Conservation (phyloP, 2,797 vertebrate species). For the Selene dorsalis region DNA sequence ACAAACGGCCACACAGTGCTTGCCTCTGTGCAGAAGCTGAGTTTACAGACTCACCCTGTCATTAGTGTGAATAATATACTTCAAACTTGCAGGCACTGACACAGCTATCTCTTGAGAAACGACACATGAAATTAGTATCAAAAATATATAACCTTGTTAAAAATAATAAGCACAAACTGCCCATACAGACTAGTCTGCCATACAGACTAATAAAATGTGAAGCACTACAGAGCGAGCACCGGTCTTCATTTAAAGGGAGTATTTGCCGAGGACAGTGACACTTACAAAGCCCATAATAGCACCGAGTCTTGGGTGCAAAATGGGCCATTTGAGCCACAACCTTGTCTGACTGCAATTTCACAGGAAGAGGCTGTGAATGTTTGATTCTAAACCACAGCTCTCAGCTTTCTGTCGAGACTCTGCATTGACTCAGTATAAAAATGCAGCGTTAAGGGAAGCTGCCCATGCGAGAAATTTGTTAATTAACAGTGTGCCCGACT, state of each 20-base stretch:
- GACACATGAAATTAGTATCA: constrained; percentile 29
- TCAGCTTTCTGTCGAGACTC: constrained; percentile 58
- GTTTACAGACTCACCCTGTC: constrained; percentile 51
- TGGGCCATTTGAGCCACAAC: constrained; percentile 47
- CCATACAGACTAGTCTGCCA: not conserved
- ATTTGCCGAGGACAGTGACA: constrained; percentile 54
- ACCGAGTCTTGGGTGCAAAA: constrained; percentile 53
- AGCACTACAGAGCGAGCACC: not conserved
- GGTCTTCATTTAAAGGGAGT: constrained; percentile 46
- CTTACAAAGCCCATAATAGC: constrained; percentile 55
- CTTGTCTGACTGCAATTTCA: constrained; percentile 59
- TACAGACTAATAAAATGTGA: constrained; percentile 38
- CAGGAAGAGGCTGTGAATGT: constrained; percentile 46
- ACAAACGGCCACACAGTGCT: constrained; percentile 23
- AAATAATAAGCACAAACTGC: constrained; percentile 49
- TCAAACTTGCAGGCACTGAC: constrained; percentile 38
- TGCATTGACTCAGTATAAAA: constrained; percentile 64
- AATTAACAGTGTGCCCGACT: constrained; percentile 78
- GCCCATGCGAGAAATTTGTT: constrained; percentile 77
- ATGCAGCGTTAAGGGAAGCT: constrained; percentile 69
- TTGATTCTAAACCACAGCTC: constrained; percentile 52
- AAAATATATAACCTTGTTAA: constrained; percentile 46
- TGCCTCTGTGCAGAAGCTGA: constrained; percentile 15
- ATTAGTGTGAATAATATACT: constrained; percentile 55
- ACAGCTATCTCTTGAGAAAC: constrained; percentile 30